Conservation (phyloP, 1,140 invertebrate species). For the Drosophila sturtevanti region DNA sequence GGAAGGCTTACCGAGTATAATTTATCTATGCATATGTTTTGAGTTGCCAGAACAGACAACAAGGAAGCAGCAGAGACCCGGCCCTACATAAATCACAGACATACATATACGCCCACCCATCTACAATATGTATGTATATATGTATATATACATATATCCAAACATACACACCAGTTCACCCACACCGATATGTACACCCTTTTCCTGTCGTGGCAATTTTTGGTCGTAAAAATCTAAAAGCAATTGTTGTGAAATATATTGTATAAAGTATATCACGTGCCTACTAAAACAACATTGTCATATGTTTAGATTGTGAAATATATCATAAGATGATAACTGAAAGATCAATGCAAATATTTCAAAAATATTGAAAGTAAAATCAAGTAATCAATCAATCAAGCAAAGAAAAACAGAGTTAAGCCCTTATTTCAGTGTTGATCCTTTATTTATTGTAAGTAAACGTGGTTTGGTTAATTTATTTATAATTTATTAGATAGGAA, state of each 20-base stretch:
- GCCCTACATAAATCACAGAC: constrained; percentile 70
- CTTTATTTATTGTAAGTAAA: no score
- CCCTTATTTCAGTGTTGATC: no score
- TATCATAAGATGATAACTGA: not conserved
- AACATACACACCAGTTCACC: constrained; percentile 11
- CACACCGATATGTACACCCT: constrained; percentile 48
- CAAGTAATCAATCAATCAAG: constrained; percentile 12
- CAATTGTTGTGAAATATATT: constrained; percentile 37
- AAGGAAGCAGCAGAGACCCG: constrained; percentile 35
- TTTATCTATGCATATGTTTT: constrained; percentile 80
- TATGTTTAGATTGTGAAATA: not conserved
- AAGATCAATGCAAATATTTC: not conserved
- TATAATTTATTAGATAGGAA: no score
- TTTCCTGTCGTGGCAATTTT: constrained; percentile 52
- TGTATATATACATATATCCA: constrained; percentile 11
- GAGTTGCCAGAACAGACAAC: constrained; percentile 61
- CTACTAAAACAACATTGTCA: constrained; percentile 24
- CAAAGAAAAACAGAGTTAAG: constrained; percentile 12
- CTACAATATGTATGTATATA: not conserved
- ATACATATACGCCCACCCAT: constrained; percentile 41
- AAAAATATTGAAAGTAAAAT: not conserved
- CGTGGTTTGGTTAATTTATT: no score
- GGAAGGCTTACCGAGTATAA: constrained; percentile 75
- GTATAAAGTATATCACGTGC: constrained; percentile 45
- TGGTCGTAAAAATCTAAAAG: constrained; percentile 43